Evolutionary conservation across 2,113 vertebrate genomes (phyloP), one percentile per base, ranked within the genome.

Genomic region (Arothron firmamentum): DNA sequence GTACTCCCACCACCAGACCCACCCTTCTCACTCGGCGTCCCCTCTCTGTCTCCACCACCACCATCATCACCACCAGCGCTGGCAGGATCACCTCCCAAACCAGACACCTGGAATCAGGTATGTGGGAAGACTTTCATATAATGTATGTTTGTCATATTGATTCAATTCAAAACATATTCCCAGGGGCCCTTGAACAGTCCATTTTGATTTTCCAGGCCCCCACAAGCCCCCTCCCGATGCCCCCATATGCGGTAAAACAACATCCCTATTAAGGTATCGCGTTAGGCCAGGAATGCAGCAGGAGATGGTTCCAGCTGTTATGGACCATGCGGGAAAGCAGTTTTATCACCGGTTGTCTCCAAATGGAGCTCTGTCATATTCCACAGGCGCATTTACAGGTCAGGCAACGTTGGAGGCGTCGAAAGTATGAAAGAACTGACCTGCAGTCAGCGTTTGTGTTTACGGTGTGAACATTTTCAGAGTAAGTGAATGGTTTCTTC

Each of bases 71-170:
- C 93, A 93, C 49, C 93, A 93, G 57, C 90, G 90, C 23, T 97
- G 95, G 95, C 94, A 93, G 64, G 93, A 95, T 74, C 94, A 92
- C 78, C 93, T 94, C 59, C 94, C 95, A 82, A 95, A 92, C 80
- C 94, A 94, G 62, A 87, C 90, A 1, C 57, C 91, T 61, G 85
- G 75, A 65, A 81, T 93, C 65, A 94, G 95, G 96, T 98, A 88
- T 0, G 28, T 19, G 12, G 20, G 49, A 13, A 23, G 12, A 4
- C 10, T 31, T 6, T 31, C 28, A 31, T 31, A 31, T 31, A 5
- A 31, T 31, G 28, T 5, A 31, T 5, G 28, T 31, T 31, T 31
- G 21, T 2, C 21, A 23, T 38, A 38, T 38, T 12, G 34, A 38
- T 38, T 38, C 1, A 38, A 38, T 38, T 3, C 34, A 9, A 38